Evolutionary conservation across 1,140 invertebrate genomes (phyloP).

Genomic region (Drosophila sproati): DNA sequence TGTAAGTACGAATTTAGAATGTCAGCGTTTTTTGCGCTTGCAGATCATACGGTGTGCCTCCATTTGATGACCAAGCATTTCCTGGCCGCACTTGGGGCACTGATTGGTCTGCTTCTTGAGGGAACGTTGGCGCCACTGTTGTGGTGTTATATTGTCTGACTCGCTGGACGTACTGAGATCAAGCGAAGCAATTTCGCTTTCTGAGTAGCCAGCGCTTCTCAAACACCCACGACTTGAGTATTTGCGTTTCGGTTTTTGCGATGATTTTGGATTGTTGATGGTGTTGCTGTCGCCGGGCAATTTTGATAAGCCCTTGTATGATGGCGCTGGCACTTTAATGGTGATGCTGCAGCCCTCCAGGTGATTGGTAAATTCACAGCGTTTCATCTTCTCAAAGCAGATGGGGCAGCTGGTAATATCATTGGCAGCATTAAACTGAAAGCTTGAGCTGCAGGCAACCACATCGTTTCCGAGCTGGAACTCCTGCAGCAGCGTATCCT

Average conservation of each 20-base stretch:
- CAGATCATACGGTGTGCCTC: conserved; percentile 52
- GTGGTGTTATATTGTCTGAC: conserved; percentile 50
- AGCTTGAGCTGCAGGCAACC: conserved; percentile 44
- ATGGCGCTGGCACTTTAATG: conserved; percentile 47
- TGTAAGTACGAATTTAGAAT: background rate
- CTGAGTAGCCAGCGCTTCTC: conserved; percentile 55
- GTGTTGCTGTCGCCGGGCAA: background rate
- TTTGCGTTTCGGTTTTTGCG: background rate
- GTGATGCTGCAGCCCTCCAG: conserved; percentile 77
- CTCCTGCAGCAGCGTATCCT: conserved; percentile 61
- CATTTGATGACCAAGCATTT: conserved; percentile 52
- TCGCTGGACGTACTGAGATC: conserved; percentile 52
- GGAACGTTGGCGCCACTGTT: conserved; percentile 49
- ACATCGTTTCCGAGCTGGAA: conserved; percentile 71
- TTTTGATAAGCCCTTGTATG: conserved; percentile 11
- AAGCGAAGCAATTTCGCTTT: conserved; percentile 42
- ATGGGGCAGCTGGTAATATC: conserved; percentile 84
- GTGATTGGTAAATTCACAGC: conserved; percentile 64
- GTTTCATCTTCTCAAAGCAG: conserved; percentile 74
- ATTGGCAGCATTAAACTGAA: conserved; percentile 39
- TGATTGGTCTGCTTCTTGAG: conserved; percentile 55
- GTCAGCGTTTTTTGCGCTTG: background rate
- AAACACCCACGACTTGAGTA: conserved; percentile 24
- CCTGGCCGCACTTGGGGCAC: conserved; percentile 88
- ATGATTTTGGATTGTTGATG: background rate